Percentiles rank a stretch among this genome's conserved stretches.
phyloP scores from a whole-genome alignment of 2,797 vertebrate species.

The Phataginus tetradactyla region DNA sequence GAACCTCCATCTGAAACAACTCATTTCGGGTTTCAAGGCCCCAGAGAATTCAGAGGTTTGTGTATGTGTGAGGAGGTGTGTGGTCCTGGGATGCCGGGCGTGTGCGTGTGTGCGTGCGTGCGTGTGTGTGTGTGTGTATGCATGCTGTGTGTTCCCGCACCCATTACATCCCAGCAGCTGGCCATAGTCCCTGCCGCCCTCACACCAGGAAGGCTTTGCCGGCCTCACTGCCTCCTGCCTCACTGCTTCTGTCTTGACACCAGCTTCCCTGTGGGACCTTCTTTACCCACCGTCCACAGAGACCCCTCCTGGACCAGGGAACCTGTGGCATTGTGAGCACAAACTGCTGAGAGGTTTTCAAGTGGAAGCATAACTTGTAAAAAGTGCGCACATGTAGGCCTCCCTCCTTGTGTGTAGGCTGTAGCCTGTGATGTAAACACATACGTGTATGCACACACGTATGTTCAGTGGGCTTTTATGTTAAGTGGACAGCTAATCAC shows the following conservation, averaged over 20 bases:
- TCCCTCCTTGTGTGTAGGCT: neutral
- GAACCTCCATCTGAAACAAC: neutral
- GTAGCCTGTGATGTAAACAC: neutral
- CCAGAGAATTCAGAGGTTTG: neutral
- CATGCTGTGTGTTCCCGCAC: no score
- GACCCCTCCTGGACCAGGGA: neutral
- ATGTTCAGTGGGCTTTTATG: neutral
- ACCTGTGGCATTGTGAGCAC: neutral
- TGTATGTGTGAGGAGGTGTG: no score
- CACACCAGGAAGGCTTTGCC: neutral
- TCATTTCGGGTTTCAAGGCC: neutral
- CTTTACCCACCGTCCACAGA: neutral
- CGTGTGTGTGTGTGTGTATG: neutral
- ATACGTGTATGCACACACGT: neutral
- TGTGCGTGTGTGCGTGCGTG: no score
- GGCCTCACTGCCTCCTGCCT: neutral
- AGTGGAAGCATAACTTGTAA: neutral
- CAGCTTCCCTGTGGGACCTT: neutral
- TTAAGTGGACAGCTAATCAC: neutral
- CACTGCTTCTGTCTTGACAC: neutral
- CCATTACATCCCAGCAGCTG: neutral
- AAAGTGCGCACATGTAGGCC: fast-evolving
- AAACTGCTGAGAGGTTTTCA: neutral
- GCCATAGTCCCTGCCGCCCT: neutral
- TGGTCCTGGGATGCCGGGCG: neutral